phyloP scores from a whole-genome alignment of 2,113 vertebrate genomes.

The Syrrhaptes paradoxus region DNA sequence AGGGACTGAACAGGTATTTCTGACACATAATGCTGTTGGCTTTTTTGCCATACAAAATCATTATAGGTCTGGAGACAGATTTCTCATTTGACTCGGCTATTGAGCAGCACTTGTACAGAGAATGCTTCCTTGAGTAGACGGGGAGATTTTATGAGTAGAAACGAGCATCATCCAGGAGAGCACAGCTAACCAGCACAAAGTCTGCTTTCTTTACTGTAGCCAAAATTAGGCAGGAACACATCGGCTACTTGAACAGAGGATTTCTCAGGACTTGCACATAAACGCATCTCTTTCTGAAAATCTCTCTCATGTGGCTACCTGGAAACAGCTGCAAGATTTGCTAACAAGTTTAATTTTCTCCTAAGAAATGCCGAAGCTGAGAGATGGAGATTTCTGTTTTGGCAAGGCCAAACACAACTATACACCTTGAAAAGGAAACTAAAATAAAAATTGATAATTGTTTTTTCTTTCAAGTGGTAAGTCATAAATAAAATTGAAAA shows the following conservation, averaged over 20 bases:
- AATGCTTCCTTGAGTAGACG: background rate
- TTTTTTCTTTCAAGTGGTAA: background rate
- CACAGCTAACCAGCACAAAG: background rate
- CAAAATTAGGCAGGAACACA: background rate
- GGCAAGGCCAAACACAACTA: background rate
- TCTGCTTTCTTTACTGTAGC: background rate
- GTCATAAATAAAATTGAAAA: background rate
- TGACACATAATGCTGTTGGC: background rate
- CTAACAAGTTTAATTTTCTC: background rate
- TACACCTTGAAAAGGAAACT: background rate
- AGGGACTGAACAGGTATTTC: background rate
- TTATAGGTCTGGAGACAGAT: background rate
- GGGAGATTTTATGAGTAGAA: background rate
- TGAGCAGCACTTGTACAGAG: background rate
- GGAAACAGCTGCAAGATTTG: background rate
- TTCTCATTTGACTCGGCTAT: background rate
- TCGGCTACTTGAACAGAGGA: accelerated
- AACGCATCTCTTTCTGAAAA: background rate
- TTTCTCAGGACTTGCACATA: background rate
- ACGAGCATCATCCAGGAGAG: background rate
- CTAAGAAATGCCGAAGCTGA: background rate
- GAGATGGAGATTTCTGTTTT: background rate
- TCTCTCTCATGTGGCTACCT: background rate
- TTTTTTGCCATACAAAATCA: background rate
- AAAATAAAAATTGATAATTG: background rate